Percentiles rank a stretch among this genome's conserved stretches.
These are phyloP conservation scores for Sebastes diaconus DNA, from an alignment of 2,797 vertebrate genomes.

Conservation along the genomic window DNA sequence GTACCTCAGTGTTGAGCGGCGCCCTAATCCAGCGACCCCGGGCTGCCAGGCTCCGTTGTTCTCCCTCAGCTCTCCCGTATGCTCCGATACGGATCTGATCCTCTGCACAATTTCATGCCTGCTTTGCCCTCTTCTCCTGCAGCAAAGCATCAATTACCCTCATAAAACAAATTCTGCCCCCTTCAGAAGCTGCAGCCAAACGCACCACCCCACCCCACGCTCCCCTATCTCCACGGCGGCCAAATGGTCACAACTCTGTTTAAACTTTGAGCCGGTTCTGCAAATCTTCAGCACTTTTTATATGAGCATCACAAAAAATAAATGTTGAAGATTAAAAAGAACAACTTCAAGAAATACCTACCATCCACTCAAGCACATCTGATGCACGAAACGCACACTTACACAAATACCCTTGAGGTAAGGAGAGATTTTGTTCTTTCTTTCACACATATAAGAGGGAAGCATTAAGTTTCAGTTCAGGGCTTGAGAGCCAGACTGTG, in stretches of 20 bases:
- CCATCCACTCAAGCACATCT: conserved; percentile 6
- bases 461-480: conserved; percentile 54
- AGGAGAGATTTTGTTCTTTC: conserved; percentile 20
- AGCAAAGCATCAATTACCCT: conserved; percentile 83
- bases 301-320: conserved; percentile 13
- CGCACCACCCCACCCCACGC: background rate
- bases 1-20: conserved; percentile 78
- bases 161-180: conserved; percentile 83
- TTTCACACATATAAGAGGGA: conserved; percentile 30
- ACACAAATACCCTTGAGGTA: conserved; percentile 28
- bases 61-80: conserved; percentile 70
- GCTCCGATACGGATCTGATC: conserved; percentile 84
- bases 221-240: conserved; percentile 19
- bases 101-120: conserved; percentile 87
- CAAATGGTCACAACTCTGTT: conserved; percentile 32
- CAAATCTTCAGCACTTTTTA: conserved; percentile 29
- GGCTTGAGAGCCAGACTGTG: conserved; percentile 40
- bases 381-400: background rate
- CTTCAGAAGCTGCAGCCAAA: conserved; percentile 69
- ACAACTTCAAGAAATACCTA: conserved; percentile 8
- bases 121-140: conserved; percentile 85
- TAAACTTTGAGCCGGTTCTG: conserved; percentile 37
- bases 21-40: conserved; percentile 80
- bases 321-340: conserved; percentile 26
- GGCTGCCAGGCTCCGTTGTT: conserved; percentile 64